A percentile compares a stretch with the other conserved stretches of the same genome.
Conservation (phyloP, 2,113 vertebrate genomes). For the Protomyctophum bolini region DNA sequence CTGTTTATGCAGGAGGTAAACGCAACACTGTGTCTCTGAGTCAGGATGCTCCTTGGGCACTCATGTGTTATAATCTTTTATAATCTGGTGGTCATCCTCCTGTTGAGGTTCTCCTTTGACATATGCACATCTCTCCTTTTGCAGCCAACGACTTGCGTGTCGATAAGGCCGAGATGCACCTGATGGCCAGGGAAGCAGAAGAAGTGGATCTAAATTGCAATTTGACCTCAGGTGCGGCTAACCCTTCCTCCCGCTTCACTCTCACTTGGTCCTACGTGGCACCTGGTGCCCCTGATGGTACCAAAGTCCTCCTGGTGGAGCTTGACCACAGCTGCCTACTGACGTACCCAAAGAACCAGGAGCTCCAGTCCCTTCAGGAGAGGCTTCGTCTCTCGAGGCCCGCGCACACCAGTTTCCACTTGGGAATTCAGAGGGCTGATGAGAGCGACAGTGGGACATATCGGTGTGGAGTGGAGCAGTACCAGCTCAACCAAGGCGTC, state of each 20-base stretch:
- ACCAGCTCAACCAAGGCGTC: conserved; percentile 52
- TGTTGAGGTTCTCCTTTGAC: conserved; percentile 33
- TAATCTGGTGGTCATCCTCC: conserved; percentile 34
- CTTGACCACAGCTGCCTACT: conserved; percentile 61
- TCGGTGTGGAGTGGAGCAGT: conserved; percentile 67
- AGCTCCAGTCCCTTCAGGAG: conserved; percentile 26
- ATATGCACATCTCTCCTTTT: neutral
- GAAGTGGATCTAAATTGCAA: conserved; percentile 58
- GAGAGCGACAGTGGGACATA: conserved; percentile 65
- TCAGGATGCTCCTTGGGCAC: neutral
- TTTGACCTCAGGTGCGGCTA: conserved; percentile 38
- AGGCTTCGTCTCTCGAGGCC: conserved; percentile 63
- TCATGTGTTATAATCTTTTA: conserved; percentile 31
- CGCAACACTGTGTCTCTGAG: neutral
- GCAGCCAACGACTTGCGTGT: conserved; percentile 57
- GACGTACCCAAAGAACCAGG: conserved; percentile 24
- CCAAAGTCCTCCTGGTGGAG: conserved; percentile 29
- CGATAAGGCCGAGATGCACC: conserved; percentile 6
- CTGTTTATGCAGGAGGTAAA: conserved; percentile 42
- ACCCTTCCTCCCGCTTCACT: conserved; percentile 53
- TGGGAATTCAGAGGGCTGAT: conserved; percentile 51
- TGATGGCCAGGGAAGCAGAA: conserved; percentile 37
- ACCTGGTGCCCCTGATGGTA: neutral
- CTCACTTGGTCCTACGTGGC: conserved; percentile 61
- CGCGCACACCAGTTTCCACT: conserved; percentile 40